A percentile compares a stretch with the other conserved stretches of the same genome.
phyloP scores from a whole-genome alignment of 1,140 invertebrate genomes.

The Drosophila navojoa region DNA sequence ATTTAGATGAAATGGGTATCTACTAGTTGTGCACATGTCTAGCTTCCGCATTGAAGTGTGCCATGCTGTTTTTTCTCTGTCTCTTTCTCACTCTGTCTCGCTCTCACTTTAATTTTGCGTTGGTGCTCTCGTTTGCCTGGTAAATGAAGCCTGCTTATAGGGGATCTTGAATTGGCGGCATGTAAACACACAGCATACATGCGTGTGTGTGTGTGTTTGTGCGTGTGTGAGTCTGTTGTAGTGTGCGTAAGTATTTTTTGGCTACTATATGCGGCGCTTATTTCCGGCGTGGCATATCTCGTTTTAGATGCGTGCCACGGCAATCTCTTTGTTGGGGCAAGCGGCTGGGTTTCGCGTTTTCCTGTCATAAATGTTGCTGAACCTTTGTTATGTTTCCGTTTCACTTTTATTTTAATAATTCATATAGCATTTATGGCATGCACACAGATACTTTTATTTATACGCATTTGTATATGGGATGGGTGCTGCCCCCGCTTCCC shows the following conservation, averaged over 20 bases:
- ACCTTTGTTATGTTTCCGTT: conserved; percentile 81
- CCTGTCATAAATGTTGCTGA: conserved; percentile 80
- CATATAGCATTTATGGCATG: conserved; percentile 76
- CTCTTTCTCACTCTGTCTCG: not conserved
- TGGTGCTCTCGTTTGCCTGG: conserved; percentile 45
- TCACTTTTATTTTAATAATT: conserved; percentile 83
- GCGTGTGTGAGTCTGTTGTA: conserved; percentile 7
- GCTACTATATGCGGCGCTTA: conserved; percentile 64
- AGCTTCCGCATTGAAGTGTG: conserved; percentile 2
- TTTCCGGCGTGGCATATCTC: conserved; percentile 80
- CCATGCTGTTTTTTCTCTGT: conserved; percentile 1
- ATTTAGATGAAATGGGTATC: conserved; percentile 6
- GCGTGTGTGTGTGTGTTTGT: conserved; percentile 12
- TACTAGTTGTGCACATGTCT: not conserved
- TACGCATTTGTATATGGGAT: conserved; percentile 52
- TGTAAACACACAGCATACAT: conserved; percentile 57
- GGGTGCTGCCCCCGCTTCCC: conserved; percentile 7
- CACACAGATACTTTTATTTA: conserved; percentile 68
- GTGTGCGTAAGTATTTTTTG: conserved; percentile 36
- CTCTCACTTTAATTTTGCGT: too few relatives aligned
- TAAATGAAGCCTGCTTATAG: conserved; percentile 78
- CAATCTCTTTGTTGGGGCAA: conserved; percentile 63
- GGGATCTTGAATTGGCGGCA: conserved; percentile 74
- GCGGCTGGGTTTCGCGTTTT: conserved; percentile 74
- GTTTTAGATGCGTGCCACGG: conserved; percentile 79